Conservation (phyloP, 2,797 vertebrate species). For the Mergus octosetaceus region DNA sequence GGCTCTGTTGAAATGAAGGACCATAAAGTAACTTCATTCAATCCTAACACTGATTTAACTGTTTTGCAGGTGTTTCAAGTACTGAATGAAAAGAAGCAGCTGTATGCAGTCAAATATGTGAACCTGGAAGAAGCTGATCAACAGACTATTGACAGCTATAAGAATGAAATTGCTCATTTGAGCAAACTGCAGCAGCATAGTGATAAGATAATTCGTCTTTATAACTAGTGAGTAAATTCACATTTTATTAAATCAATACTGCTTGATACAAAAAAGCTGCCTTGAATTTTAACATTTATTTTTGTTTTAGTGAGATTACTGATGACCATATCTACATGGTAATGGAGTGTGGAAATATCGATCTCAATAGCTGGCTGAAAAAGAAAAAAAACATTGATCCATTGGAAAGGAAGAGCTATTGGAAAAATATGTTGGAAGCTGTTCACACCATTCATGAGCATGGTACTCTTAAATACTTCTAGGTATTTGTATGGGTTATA, state of each 20-base stretch:
- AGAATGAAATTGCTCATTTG: conserved; percentile 96
- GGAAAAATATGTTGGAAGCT: conserved; percentile 98
- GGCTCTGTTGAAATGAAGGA: background rate
- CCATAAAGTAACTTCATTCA: background rate
- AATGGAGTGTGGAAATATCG: conserved; percentile 97
- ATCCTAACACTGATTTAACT: background rate
- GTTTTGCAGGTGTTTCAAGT: conserved; percentile 92
- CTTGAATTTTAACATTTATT: conserved; percentile 7
- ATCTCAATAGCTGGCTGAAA: conserved; percentile 95
- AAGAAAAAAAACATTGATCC: conserved; percentile 91
- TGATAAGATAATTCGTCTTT: conserved; percentile 95
- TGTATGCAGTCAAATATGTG: conserved; percentile 93
- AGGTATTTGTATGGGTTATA: background rate
- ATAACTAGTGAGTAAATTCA: conserved; percentile 87
- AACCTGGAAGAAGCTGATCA: conserved; percentile 91
- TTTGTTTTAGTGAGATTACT: conserved; percentile 88
- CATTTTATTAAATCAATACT: background rate
- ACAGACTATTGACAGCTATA: conserved; percentile 92
- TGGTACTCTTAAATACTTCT: conserved; percentile 77
- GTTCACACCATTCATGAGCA: conserved; percentile 95
- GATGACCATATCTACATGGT: conserved; percentile 93
- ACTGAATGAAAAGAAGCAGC: conserved; percentile 90
- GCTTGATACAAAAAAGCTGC: background rate
- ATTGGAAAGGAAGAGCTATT: conserved; percentile 94
- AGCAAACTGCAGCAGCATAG: conserved; percentile 93